Evolutionary conservation across 2,797 vertebrate genomes (phyloP).

Genomic region (Loris lydekkerianus): DNA sequence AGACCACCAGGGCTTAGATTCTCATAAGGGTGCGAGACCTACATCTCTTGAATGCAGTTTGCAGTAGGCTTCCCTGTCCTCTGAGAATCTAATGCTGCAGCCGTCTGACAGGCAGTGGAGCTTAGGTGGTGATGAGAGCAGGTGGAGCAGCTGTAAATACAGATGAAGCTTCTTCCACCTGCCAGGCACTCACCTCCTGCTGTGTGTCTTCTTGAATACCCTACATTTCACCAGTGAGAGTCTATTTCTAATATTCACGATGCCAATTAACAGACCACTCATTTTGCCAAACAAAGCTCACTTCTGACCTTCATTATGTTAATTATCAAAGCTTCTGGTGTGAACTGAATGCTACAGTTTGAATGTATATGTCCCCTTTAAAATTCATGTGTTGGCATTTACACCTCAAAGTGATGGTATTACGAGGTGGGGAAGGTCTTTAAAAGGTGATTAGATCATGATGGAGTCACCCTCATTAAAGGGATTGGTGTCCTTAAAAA

Average conservation of each 20-base stretch:
- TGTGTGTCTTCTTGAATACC: neutral
- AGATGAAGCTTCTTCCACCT: no score
- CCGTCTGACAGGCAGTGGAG: no score
- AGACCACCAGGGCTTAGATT: no score
- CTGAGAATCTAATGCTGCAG: no score
- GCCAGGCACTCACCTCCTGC: no score
- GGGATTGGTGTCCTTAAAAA: neutral
- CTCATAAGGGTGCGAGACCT: no score
- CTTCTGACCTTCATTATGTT: neutral
- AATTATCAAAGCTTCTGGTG: neutral
- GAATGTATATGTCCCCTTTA: neutral
- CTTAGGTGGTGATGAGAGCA: no score
- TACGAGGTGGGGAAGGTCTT: neutral
- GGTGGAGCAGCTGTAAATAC: no score
- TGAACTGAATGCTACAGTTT: neutral
- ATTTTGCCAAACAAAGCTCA: neutral
- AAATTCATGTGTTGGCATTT: neutral
- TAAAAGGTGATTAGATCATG: neutral
- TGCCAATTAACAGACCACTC: neutral
- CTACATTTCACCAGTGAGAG: neutral
- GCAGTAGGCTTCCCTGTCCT: no score
- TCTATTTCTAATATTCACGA: conserved; percentile 4
- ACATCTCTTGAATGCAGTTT: no score
- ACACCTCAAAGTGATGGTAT: neutral
- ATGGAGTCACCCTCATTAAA: neutral